Base-by-base conservation (phyloP, 1,140 invertebrate genomes). In the Epicauta chinensis region DNA sequence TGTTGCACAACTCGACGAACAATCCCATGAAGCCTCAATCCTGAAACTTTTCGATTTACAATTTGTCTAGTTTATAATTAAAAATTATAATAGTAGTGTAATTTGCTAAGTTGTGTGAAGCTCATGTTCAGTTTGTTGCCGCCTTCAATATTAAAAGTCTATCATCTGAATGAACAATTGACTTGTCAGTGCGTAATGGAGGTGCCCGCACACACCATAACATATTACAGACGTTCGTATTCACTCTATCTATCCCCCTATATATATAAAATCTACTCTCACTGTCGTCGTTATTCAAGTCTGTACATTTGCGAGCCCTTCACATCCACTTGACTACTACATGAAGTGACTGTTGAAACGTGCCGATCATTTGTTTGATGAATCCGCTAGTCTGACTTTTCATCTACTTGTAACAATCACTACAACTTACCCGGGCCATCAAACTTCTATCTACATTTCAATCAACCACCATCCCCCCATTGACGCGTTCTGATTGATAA, bases 361-460 rank as follows among this genome's bases (percentile, higher is more conserved):
- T 61, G 59, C 56, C 59, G 56, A 61, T 61, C 59, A 58, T 61
- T 61, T 61, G 59, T 61, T 61, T 61, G 59, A 61, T 56, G 55
- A 61, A 61, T 61, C 49, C 51, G 45, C 50, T 49, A 47, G 43
- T 47, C 48, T 60, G 58, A 57, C 58, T 60, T 60, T 55, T 60
- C 50, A 54, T 56, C 46, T 23, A 35, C 39, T 34, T 39, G 34
- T 53, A 53, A 46, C 51, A 57, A 45, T 48, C 40, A 40, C 43
- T 51, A 47, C 43, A 17, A 46, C 43, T 36, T 47, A 45, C 51
- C 40, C 41, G 14, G n/a, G 39, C 50, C 39, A 51, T 42, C 50
- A 47, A 43, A 9, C 40, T 11, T 23, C 16, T 15, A 32, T 45
- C 42, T 45, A 23, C 13, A 47, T 47, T 47, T 36, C 45, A 47